Conservation (phyloP, 2,797 vertebrate genomes). For the Halcyon chelicuti region DNA sequence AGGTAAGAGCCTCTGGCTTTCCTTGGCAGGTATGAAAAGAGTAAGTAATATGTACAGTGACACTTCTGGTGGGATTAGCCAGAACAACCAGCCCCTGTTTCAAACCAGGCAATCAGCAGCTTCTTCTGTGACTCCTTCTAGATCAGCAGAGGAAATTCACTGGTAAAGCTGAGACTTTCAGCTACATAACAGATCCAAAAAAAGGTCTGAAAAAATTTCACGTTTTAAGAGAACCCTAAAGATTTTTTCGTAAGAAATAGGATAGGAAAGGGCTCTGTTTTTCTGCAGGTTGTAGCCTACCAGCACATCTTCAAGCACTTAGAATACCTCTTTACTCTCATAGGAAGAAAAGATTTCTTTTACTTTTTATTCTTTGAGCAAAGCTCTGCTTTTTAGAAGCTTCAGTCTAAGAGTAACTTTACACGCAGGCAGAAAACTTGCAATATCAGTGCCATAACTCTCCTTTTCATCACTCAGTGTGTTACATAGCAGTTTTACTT, state of each 20-base stretch:
- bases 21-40: background rate
- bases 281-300: background rate
- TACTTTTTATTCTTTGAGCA: background rate
- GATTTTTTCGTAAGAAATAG: background rate
- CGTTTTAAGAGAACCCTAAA: background rate
- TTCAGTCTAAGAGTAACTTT: background rate
- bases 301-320: background rate
- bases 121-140: background rate
- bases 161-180: background rate
- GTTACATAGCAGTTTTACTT: background rate
- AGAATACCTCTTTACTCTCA: background rate
- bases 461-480: background rate
- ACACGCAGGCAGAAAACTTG: background rate
- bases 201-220: background rate
- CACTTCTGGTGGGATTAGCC: background rate
- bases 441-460: background rate
- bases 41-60: background rate
- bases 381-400: background rate
- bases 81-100: background rate
- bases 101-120: background rate
- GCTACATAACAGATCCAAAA: fast-evolving
- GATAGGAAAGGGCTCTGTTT: background rate
- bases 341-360: background rate
- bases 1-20: background rate
- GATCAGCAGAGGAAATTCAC: background rate